Base-by-base conservation (phyloP, 2,888 invertebrate genomes). In the Drosophila bunnanda region DNA sequence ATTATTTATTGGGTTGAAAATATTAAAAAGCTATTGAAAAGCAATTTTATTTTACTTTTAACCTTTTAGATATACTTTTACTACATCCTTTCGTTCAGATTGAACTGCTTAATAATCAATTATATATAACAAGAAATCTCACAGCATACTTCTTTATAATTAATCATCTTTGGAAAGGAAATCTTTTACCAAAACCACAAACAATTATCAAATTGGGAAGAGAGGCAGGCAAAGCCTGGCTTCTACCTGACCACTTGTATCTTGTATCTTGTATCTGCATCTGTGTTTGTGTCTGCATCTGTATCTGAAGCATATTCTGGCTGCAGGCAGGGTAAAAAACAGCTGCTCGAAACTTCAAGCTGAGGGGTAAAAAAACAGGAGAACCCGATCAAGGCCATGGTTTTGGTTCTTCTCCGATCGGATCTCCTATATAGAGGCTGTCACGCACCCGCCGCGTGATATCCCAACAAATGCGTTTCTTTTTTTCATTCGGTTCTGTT, bases 401-500 rank as follows among this genome's bases (percentile, higher is more conserved):
- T 25, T 38, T 46, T 15, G 22, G 61, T 25, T 60, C 15, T 25
- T 41, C 25, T 34, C 41, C 20, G 44, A 38, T 46, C 44, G 38
- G 17, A 20, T 54, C 44, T 34, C 25, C 60, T 34, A 43, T 60
- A 56, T 43, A 60, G 17, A 55, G 67, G 44, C 39, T 44, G 54
- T 48, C 67, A 67, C 67, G 67, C 67, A 67, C 39, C 48, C 46
- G 48, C 54, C 54, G 67, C 67, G 67, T 67, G 67, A 72, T 72
- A 46, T 72, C 53, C 36, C 69, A 34, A 53, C 50, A 69, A 69
- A 53, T 69, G 58, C 58, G 53, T 48, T 32, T 32, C 22, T 38
- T 25, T 13, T 20, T 30, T 22, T 12, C n/a, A 20, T 39, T 43
- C 13, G 13, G 41, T 43, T 55, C 17, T 15, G 28, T 41, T 39